A percentile compares a stretch with the other conserved stretches of the same genome.
These are phyloP conservation scores for Piprites chloris DNA, from an alignment of 2,113 vertebrate species.

Conservation along the genomic window DNA sequence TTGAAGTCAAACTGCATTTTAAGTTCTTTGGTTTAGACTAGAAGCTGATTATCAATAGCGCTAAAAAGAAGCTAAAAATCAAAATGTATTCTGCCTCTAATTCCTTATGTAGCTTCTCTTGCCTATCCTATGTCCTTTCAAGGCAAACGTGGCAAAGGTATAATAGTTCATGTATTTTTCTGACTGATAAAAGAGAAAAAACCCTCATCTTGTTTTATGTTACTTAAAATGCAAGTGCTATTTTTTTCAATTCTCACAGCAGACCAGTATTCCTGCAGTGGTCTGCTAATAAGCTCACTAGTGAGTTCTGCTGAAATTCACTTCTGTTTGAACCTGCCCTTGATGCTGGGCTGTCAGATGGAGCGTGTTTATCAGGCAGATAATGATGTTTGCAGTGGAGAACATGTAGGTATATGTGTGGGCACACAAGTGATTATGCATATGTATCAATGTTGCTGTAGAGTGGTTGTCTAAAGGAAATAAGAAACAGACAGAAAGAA, in stretches of 20 bases:
- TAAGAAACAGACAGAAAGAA: background rate
- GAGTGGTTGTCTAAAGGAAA: background rate
- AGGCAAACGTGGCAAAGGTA: background rate
- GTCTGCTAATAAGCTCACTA: conserved; percentile 54
- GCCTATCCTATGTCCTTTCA: background rate
- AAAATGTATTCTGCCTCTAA: conserved; percentile 4
- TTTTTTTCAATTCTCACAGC: conserved; percentile 60
- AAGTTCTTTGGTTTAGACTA: conserved; percentile 33
- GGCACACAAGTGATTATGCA: background rate
- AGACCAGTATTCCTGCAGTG: conserved; percentile 32
- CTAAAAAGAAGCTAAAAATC: conserved; percentile 17
- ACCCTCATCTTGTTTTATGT: background rate
- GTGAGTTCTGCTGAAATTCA: conserved; percentile 51
- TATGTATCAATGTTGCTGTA: background rate
- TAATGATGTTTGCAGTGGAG: conserved; percentile 47
- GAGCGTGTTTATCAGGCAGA: background rate
- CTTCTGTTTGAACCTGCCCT: conserved; percentile 47
- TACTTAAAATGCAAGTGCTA: conserved; percentile 63
- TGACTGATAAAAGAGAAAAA: conserved; percentile 45
- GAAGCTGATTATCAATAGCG: conserved; percentile 42
- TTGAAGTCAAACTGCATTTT: conserved; percentile 51
- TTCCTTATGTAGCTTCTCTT: conserved; percentile 1
- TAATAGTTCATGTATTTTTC: conserved; percentile 38
- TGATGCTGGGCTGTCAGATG: conserved; percentile 40
- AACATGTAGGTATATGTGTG: background rate